Evolutionary conservation across 2,113 vertebrate species (phyloP).

Genomic region (Pangasianodon gigas): DNA sequence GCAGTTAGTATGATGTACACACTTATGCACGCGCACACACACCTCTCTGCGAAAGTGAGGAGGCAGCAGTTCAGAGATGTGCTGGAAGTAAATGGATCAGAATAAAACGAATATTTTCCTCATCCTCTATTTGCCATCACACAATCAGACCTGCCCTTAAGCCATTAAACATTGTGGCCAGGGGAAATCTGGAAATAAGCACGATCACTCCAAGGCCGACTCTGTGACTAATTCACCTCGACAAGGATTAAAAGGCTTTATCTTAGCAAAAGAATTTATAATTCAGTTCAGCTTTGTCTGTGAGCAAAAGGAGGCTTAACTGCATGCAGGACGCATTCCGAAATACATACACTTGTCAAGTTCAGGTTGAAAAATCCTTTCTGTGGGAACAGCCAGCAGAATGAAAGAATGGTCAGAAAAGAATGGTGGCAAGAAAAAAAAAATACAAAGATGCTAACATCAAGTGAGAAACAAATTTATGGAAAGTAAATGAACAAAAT

Average conservation of each 20-base stretch:
- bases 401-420: conserved; percentile 47
- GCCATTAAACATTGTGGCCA: neutral
- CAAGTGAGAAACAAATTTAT: neutral
- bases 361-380: conserved; percentile 72
- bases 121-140: neutral
- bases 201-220: neutral
- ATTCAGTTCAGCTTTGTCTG: conserved; percentile 9
- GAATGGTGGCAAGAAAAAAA: conserved; percentile 38
- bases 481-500: conserved; percentile 7
- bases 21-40: conserved; percentile 4
- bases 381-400: conserved; percentile 62
- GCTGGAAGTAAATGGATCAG: conserved; percentile 46
- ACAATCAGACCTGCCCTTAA: neutral
- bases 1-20: conserved; percentile 21
- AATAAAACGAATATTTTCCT: neutral
- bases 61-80: conserved; percentile 59
- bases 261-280: neutral
- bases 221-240: conserved; percentile 28
- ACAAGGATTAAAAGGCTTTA: conserved; percentile 9
- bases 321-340: conserved; percentile 34
- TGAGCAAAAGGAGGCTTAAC: conserved; percentile 12
- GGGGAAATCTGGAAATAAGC: neutral
- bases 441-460: neutral
- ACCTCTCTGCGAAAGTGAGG: conserved; percentile 58
- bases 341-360: conserved; percentile 70